These are phyloP conservation scores for Acropternis orthonyx DNA, from an alignment of 2,797 vertebrate genomes.

Conservation along the genomic window DNA sequence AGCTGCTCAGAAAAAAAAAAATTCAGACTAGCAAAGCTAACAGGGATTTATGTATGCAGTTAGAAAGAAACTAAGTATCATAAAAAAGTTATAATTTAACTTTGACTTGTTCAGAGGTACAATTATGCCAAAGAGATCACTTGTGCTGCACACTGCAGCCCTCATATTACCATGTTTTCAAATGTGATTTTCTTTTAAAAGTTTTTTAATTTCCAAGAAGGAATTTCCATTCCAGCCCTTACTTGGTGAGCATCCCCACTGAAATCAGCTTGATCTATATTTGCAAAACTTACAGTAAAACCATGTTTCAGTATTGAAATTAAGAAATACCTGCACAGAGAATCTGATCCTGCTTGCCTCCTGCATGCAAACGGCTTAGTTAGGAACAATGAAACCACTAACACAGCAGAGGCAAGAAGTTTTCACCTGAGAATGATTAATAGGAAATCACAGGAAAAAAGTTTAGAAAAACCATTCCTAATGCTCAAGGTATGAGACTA, in stretches of 20 bases:
- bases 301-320: not conserved
- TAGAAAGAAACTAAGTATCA: not conserved
- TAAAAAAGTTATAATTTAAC: not conserved
- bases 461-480: conserved; percentile 20
- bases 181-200: not conserved
- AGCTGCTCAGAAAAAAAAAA: not conserved
- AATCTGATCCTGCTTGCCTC: not conserved
- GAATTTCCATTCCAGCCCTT: not conserved
- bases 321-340: not conserved
- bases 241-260: not conserved
- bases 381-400: not conserved
- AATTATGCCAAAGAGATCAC: not conserved
- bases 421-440: conserved; percentile 11
- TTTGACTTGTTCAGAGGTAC: not conserved
- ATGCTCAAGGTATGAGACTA: not conserved
- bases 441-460: not conserved
- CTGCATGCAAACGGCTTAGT: not conserved
- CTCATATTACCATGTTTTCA: not conserved
- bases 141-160: not conserved
- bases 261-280: not conserved
- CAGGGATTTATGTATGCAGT: not conserved
- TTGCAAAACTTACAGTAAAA: not conserved
- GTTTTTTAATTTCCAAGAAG: not conserved
- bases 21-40: not conserved
- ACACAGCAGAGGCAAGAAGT: not conserved